Conservation (phyloP, 2,888 invertebrate species). For the Trissolcus brochymenae region DNA sequence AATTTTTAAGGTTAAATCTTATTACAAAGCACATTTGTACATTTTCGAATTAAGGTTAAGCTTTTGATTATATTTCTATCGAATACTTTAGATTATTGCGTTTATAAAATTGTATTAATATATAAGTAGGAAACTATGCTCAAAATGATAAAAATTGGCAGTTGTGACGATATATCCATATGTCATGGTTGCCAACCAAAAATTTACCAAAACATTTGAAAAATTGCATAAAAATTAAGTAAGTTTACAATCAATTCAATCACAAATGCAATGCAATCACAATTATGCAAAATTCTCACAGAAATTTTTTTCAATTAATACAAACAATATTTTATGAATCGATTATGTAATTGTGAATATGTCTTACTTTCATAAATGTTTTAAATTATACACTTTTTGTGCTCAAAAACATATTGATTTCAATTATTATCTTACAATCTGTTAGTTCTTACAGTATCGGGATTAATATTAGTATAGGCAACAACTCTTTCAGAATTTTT, state of each 20-base stretch:
- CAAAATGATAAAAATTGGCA: slow-evolving; percentile 39
- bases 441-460: slow-evolving; percentile 68
- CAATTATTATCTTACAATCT: slow-evolving; percentile 56
- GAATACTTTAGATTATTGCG: slow-evolving; percentile 56
- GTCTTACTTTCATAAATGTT: background rate
- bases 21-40: slow-evolving; percentile 36
- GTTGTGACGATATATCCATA: slow-evolving; percentile 31
- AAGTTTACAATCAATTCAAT: background rate
- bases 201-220: no score
- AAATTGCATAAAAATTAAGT: no score
- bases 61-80: slow-evolving; percentile 51
- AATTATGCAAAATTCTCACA: background rate
- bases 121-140: background rate
- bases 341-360: no score
- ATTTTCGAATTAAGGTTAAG: slow-evolving; percentile 36
- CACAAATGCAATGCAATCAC: background rate
- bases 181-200: slow-evolving; percentile 19
- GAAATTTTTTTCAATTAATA: background rate
- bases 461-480: slow-evolving; percentile 70
- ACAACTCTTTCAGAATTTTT: slow-evolving; percentile 64
- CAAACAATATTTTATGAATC: background rate
- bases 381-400: background rate
- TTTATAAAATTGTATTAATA: background rate
- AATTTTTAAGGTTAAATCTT: slow-evolving; percentile 20
- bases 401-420: slow-evolving; percentile 1